Base-by-base conservation (phyloP, 2,888 invertebrate genomes). In the Deilephila elpenor region DNA sequence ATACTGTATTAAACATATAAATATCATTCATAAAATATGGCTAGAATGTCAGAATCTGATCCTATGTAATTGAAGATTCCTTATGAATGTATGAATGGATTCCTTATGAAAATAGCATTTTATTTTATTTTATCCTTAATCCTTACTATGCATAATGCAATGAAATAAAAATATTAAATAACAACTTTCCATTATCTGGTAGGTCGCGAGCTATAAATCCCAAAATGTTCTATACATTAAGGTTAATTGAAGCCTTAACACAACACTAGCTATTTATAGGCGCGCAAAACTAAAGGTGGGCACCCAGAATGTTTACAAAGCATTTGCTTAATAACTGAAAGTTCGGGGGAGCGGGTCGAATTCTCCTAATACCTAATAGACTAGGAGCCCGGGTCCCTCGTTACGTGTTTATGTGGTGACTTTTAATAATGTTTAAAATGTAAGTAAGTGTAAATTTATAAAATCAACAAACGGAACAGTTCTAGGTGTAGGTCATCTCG, bases 251-350 rank as follows among this genome's bases (percentile, higher is more conserved):
- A 86, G 91, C 91, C 89, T 88, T 89, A 91, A 89, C 90, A 84
- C 86, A 88, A 86, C 88, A 87, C 90, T 80, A 86, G 88, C 91
- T 91, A 92, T 92, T 92, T 91, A 91, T 89, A 89, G 88, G 53
- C 86, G 83, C 81, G 83, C 85, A 84, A 86, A 92, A 89, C 91
- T 90, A 91, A 91, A 93, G 93, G 93, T 93, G 89, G 80, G 90
- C 88, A 86, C 92, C 92, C 92, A 85, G 90, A 93, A 93, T 94
- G 94, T 94, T 94, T 94, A 93, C 93, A 87, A 93, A 93, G 93
- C 94, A 94, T 94, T 94, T 94, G 94, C 93, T 94, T 94, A 93
- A 94, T 94, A 94, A 94, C 93, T 90, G 90, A 92, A 94, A 93
- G 90, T 93, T 93, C 86, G 86, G 88, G 89, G 91, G 83, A 83